Evolutionary conservation across 2,113 vertebrate genomes (phyloP).

Genomic region (Mionectes macconnelli): DNA sequence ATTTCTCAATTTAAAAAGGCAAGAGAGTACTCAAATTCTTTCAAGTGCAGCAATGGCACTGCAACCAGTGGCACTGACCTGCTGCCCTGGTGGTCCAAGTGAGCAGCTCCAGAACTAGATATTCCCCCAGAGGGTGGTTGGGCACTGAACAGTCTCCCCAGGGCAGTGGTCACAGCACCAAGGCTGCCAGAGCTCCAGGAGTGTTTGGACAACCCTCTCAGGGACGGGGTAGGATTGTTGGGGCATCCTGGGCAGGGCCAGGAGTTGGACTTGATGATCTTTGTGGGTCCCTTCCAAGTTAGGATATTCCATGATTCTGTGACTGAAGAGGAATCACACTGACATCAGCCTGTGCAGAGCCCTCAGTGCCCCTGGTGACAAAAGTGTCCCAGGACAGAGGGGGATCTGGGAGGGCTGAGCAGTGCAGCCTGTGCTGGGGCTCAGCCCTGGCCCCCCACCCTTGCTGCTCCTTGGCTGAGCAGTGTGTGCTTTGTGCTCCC

Average conservation of each 20-base stretch:
- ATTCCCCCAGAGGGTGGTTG: not conserved
- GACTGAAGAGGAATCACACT: not conserved
- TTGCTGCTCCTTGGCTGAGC: accelerated
- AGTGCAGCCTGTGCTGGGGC: not conserved
- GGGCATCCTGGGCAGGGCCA: not conserved
- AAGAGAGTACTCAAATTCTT: not conserved
- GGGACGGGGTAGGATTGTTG: not conserved
- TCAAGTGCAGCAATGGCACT: not conserved
- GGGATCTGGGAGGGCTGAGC: not conserved
- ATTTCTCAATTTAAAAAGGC: not conserved
- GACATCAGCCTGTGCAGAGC: too few relatives aligned
- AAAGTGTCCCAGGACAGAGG: not conserved
- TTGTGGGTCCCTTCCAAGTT: not conserved
- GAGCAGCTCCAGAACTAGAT: not conserved
- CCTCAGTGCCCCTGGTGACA: not conserved
- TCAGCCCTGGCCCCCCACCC: not conserved
- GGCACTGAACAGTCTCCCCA: not conserved
- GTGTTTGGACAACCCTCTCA: not conserved
- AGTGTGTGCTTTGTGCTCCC: not conserved
- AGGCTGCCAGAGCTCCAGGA: not conserved
- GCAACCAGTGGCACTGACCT: accelerated
- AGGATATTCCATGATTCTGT: not conserved
- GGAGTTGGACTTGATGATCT: not conserved
- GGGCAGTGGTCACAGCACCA: not conserved
- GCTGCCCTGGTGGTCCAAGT: too few relatives aligned